Base-by-base conservation (phyloP, 2,113 vertebrate genomes). In the Brachirus orientalis region DNA sequence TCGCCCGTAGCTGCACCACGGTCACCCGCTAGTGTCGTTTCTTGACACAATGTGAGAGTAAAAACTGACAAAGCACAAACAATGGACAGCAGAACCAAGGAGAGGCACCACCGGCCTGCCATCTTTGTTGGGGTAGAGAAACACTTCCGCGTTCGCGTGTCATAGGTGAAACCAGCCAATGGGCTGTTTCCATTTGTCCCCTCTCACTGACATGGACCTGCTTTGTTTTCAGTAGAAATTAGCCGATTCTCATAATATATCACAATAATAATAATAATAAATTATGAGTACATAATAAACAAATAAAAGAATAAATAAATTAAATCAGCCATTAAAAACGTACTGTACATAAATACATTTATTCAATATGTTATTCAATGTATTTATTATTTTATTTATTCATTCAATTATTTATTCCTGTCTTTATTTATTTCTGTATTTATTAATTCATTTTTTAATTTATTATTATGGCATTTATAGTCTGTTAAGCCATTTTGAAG, bases 81-180 rank as follows among this genome's bases (percentile, higher is more conserved):
- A 65, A 84, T 10, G 1, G 79, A 10, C 57, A 82, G 20, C 43
- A 79, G 38, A 28, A 58, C 20, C 5, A 38, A 9, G 19, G 0
- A 18, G 16, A 41, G 35, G 45, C 55, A 75, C 48, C 83, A 74
- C 79, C 7, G 9, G 16, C 82, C 74, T 37, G 90, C 92, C 92
- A 93, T 94, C 66, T 92, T 79, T 86, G 46, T 14, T 4, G 3
- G 20, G 11, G 45, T 2, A 6, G n/a, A 5, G 17, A 7, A 35
- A 36, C 20, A 81, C 85, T 91, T 91, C 90, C 88, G 85, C n/a
- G 37, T 87, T 64, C 0, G 0, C 0, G 33, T 72, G 85, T 90
- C 77, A 84, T 9, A 1, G 0, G 5, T 8, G 1, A 0, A 47
- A 22, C 2, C 55, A 64, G 61, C 90, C 90, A 90, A 90, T 90